These are phyloP conservation scores for Cheilosia urbana DNA, from an alignment of 2,888 invertebrate genomes.

Conservation along the genomic window DNA sequence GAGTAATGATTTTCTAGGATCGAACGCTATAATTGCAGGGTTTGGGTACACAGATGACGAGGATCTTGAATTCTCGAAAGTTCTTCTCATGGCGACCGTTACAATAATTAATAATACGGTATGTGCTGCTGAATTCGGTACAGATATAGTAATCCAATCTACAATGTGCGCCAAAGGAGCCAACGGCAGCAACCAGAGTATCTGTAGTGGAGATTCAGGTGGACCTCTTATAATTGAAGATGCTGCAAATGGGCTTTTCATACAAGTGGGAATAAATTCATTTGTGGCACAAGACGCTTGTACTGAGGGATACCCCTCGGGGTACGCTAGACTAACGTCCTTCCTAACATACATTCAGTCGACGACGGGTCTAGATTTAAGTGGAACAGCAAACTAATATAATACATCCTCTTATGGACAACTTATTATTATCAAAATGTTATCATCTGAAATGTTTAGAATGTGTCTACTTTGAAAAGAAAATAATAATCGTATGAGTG, in stretches of 20 bases:
- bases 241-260: slow-evolving; percentile 69
- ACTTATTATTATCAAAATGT: background rate
- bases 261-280: slow-evolving; percentile 82
- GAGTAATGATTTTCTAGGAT: slow-evolving; percentile 78
- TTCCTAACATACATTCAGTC: slow-evolving; percentile 78
- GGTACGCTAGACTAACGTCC: slow-evolving; percentile 80
- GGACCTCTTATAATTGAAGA: slow-evolving; percentile 79
- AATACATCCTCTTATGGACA: too few species aligned
- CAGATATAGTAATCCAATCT: slow-evolving; percentile 77
- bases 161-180: slow-evolving; percentile 80
- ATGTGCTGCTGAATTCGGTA: slow-evolving; percentile 78
- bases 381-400: background rate
- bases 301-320: slow-evolving; percentile 80
- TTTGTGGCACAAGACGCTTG: slow-evolving; percentile 81
- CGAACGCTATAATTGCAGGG: slow-evolving; percentile 79
- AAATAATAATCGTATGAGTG: background rate
- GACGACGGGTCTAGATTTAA: slow-evolving; percentile 73
- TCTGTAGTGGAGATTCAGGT: slow-evolving; percentile 82
- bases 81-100: slow-evolving; percentile 79
- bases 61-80: slow-evolving; percentile 79
- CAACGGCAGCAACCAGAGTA: slow-evolving; percentile 79
- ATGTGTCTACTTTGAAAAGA: background rate
- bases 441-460: background rate
- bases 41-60: slow-evolving; percentile 81
- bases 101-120: slow-evolving; percentile 78